Conservation (phyloP, 1,140 invertebrate species). For the Neomicropteryx cornuta region DNA sequence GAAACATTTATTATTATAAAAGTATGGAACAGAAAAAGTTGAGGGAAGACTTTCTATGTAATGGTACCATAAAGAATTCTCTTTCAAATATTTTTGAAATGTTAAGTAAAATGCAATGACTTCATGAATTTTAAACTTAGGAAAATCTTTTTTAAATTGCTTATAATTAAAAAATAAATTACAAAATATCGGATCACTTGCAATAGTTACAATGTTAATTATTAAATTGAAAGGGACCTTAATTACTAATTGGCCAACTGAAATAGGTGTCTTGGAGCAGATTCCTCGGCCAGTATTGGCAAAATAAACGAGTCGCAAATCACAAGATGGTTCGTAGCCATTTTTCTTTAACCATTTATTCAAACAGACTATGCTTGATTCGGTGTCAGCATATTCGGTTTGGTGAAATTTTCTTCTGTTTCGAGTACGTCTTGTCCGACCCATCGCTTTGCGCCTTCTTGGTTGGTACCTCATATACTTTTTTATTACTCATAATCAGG, state of each 20-base stretch:
- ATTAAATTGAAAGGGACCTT: constrained; percentile 44
- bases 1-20: constrained; percentile 29
- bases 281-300: constrained; percentile 46
- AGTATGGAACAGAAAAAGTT: constrained; percentile 42
- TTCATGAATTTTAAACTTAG: constrained; percentile 34
- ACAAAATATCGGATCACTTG: constrained; percentile 31
- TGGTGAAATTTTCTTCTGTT: constrained; percentile 24
- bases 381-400: constrained; percentile 24
- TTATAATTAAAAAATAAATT: constrained; percentile 33
- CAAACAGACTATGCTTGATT: constrained; percentile 27
- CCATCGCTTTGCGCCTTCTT: constrained; percentile 24
- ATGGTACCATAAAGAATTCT: constrained; percentile 35
- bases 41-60: constrained; percentile 50
- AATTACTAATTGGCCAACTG: constrained; percentile 39
- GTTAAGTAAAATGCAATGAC: constrained; percentile 48
- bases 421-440: constrained; percentile 37
- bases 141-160: constrained; percentile 20
- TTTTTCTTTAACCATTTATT: constrained; percentile 36
- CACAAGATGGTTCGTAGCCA: constrained; percentile 28
- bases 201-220: constrained; percentile 41
- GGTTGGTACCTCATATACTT: neutral
- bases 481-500: neutral
- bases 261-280: constrained; percentile 39
- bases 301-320: constrained; percentile 36
- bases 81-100: constrained; percentile 34